A percentile compares a stretch with the other conserved stretches of the same genome.
phyloP scores from a whole-genome alignment of 2,113 vertebrate species.

The Geococcyx californianus region DNA sequence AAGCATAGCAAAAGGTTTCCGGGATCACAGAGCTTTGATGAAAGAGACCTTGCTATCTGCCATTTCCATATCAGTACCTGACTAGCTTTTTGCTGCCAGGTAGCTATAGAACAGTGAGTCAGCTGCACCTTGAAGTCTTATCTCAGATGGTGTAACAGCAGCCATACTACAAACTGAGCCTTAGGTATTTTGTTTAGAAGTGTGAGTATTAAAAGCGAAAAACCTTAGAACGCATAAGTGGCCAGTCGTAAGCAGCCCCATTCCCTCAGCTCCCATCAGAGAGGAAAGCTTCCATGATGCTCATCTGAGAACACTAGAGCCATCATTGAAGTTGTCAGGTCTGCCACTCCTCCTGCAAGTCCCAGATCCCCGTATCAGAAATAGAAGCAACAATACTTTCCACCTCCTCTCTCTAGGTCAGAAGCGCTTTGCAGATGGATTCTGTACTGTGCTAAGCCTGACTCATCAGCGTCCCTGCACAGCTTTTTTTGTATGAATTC shows the following conservation, averaged over 20 bases:
- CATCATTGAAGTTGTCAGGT: background rate
- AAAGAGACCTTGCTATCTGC: background rate
- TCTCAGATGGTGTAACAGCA: background rate
- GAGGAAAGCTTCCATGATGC: background rate
- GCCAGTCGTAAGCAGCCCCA: background rate
- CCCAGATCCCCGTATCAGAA: background rate
- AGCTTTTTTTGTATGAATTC: background rate
- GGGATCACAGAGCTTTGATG: background rate
- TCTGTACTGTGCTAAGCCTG: background rate
- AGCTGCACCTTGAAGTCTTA: background rate
- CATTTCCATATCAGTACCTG: background rate
- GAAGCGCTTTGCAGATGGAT: background rate
- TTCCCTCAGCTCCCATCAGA: background rate
- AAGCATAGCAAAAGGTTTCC: background rate
- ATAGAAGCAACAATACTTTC: background rate
- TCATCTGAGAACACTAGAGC: background rate
- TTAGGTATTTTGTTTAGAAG: background rate
- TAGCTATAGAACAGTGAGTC: background rate
- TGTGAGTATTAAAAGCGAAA: background rate
- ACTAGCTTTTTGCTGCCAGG: background rate
- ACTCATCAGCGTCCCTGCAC: background rate
- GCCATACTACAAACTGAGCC: background rate
- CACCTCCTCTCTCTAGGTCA: background rate
- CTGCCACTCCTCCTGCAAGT: background rate
- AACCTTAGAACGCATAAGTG: background rate